Percentiles rank a stretch among this genome's conserved stretches.
These are phyloP conservation scores for Pseudonaja textilis DNA, from an alignment of 2,113 vertebrate genomes.

Conservation along the genomic window DNA sequence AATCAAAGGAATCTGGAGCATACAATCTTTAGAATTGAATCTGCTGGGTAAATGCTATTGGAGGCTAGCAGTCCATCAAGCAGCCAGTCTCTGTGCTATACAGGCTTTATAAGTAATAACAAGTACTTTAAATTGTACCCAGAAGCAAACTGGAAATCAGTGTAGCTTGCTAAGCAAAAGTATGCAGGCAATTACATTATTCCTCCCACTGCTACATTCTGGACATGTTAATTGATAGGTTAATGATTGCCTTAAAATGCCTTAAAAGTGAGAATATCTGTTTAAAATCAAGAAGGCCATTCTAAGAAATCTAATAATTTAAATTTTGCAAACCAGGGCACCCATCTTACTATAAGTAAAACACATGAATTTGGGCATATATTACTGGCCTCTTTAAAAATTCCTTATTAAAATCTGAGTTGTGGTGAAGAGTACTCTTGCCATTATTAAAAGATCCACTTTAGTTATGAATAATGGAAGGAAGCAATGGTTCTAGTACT, in stretches of 20 bases:
- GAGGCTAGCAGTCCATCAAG: background rate
- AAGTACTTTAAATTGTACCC: background rate
- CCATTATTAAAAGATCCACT: background rate
- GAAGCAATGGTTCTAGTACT: background rate
- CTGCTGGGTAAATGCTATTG: background rate
- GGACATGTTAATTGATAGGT: background rate
- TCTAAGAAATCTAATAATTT: background rate
- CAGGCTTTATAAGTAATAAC: background rate
- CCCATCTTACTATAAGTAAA: background rate
- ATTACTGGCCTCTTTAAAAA: background rate
- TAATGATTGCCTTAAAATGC: background rate
- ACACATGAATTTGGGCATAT: background rate
- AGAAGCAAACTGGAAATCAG: background rate
- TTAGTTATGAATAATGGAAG: background rate
- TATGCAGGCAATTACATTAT: background rate
- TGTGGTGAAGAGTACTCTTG: background rate
- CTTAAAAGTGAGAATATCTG: background rate
- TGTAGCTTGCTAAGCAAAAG: background rate
- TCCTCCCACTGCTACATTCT: background rate
- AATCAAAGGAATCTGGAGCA: background rate
- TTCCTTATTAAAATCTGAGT: background rate
- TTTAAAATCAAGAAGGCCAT: background rate
- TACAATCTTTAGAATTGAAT: background rate
- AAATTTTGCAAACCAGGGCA: background rate
- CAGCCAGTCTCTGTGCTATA: background rate